A percentile compares a stretch with the other conserved stretches of the same genome.
Evolutionary conservation across 2,113 vertebrate genomes (phyloP).

Genomic region (Limanda limanda): DNA sequence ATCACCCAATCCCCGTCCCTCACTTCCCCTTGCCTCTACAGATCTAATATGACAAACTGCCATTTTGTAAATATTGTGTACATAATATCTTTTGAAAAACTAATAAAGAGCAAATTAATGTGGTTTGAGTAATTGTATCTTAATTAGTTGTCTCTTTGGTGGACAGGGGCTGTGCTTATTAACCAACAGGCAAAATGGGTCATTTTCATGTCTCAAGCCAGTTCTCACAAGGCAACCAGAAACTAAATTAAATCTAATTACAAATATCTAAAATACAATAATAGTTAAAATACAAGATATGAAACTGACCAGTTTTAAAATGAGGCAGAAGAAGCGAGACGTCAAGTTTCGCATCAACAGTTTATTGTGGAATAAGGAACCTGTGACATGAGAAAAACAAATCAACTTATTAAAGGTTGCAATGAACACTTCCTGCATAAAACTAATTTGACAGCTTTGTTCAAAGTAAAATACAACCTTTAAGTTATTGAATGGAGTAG

Average conservation of each 20-base stretch:
- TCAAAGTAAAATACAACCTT: not conserved
- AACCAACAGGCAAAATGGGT: too few species aligned
- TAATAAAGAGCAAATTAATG: conserved; percentile 47
- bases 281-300: too few species aligned
- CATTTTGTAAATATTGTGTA: conserved; percentile 78
- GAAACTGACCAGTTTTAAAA: not conserved
- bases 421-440: not conserved
- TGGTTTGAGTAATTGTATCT: not conserved
- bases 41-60: conserved; percentile 69
- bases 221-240: too few species aligned
- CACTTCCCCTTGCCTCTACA: conserved; percentile 37
- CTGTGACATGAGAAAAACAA: conserved; percentile 7
- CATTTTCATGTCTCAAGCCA: too few species aligned
- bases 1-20: conserved; percentile 20
- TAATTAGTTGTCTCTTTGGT: too few species aligned
- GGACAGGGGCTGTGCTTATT: too few species aligned
- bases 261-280: too few species aligned
- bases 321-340: not conserved
- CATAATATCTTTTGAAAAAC: conserved; percentile 60
- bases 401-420: not conserved
- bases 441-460: not conserved
- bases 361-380: conserved; percentile 46
- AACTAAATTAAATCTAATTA: too few species aligned
- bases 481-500: not conserved
- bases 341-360: not conserved